A percentile compares a stretch with the other conserved stretches of the same genome.
These are phyloP conservation scores for Aphaenogaster floridana DNA, from an alignment of 1,140 invertebrate species.

Conservation along the genomic window DNA sequence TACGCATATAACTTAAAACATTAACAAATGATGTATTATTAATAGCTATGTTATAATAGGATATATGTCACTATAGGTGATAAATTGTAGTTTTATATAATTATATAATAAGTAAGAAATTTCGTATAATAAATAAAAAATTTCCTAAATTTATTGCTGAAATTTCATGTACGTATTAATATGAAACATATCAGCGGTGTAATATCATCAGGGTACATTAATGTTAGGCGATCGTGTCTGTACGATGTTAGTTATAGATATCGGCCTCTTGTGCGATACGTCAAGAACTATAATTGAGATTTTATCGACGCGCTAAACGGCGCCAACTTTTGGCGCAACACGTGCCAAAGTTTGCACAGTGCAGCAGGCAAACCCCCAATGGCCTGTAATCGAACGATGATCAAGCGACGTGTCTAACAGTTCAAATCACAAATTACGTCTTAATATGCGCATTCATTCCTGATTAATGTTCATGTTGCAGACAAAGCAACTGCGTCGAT, in stretches of 20 bases:
- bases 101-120: no score
- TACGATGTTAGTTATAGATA: conserved; percentile 60
- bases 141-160: background rate
- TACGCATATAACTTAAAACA: background rate
- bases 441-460: conserved; percentile 36
- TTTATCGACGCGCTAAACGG: conserved; percentile 79
- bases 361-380: conserved; percentile 5
- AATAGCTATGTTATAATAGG: background rate
- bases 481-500: conserved; percentile 32
- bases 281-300: conserved; percentile 81
- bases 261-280: conserved; percentile 59
- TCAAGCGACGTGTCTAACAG: conserved; percentile 16
- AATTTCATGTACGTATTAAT: background rate
- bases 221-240: background rate
- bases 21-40: background rate
- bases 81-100: background rate
- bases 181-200: background rate
- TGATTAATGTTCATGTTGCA: conserved; percentile 48
- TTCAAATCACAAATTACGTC: background rate
- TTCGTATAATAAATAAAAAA: conserved; percentile 14
- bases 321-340: conserved; percentile 71
- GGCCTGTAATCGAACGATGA: conserved; percentile 53
- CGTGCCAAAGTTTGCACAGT: conserved; percentile 68
- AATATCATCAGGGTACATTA: background rate
- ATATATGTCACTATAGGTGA: background rate